Percentiles rank a stretch among this genome's conserved stretches.
phyloP scores from a whole-genome alignment of 2,797 vertebrate genomes.

The Botia almorhae region DNA sequence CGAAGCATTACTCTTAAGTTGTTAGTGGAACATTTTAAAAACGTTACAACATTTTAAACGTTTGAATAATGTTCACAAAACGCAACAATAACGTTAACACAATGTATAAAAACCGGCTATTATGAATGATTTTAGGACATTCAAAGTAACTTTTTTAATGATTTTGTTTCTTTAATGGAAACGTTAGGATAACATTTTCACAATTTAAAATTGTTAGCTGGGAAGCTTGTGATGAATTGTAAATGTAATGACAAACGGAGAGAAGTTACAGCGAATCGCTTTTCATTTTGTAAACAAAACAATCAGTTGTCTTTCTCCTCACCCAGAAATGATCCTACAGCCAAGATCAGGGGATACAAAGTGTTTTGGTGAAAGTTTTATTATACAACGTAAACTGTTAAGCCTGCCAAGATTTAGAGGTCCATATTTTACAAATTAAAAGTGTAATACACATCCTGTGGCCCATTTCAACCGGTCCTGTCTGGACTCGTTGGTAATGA shows the following conservation, averaged over 20 bases:
- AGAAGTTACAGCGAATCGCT: not conserved
- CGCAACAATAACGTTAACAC: too few species aligned
- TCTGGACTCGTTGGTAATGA: not conserved
- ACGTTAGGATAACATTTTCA: too few species aligned
- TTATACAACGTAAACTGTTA: constrained; percentile 3
- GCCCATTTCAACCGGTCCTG: not conserved
- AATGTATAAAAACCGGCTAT: too few species aligned
- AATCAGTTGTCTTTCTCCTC: not conserved
- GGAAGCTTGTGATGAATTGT: not conserved
- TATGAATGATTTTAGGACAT: too few species aligned
- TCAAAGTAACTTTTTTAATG: too few species aligned
- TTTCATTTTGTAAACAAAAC: constrained; percentile 8
- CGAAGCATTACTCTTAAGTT: too few species aligned
- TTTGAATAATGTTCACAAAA: too few species aligned
- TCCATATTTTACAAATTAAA: not conserved
- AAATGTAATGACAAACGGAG: not conserved
- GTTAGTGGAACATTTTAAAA: too few species aligned
- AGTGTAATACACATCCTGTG: constrained; percentile 4
- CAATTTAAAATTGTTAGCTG: too few species aligned
- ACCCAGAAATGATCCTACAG: not conserved
- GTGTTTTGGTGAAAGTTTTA: not conserved
- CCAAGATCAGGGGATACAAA: not conserved
- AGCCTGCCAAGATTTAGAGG: not conserved
- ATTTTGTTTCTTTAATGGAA: too few species aligned
- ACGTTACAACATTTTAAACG: too few species aligned